Evolutionary conservation across 1,140 invertebrate species (phyloP).

Genomic region (Akabosia matsudoensis): DNA sequence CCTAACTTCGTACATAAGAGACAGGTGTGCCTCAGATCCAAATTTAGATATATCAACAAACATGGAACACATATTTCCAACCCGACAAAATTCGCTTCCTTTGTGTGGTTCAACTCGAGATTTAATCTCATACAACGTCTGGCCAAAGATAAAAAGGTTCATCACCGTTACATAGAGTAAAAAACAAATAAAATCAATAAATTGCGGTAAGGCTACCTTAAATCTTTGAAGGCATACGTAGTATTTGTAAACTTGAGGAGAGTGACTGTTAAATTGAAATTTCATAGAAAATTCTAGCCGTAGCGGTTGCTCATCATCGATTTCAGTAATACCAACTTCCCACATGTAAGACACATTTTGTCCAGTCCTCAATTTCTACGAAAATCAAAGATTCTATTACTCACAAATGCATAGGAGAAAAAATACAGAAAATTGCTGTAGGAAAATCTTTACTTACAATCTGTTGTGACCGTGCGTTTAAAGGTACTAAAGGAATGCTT

Average conservation of each 20-base stretch:
- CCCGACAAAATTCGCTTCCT: conserved; percentile 80
- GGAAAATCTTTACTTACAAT: conserved; percentile 42
- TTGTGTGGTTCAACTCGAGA: conserved; percentile 75
- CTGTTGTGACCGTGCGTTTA: conserved; percentile 58
- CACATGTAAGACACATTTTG: conserved; percentile 77
- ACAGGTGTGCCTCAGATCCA: conserved; percentile 49
- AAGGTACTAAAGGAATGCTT: conserved; percentile 60
- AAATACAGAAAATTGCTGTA: background rate
- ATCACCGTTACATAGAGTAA: background rate
- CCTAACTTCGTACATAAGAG: conserved; percentile 88
- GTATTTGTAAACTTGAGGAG: conserved; percentile 41
- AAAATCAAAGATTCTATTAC: background rate
- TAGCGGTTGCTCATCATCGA: conserved; percentile 56
- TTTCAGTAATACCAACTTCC: conserved; percentile 63
- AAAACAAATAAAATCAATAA: background rate
- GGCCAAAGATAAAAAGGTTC: conserved; percentile 49
- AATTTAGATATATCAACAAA: conserved; percentile 67
- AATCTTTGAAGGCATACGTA: conserved; percentile 42
- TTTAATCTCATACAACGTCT: conserved; percentile 78
- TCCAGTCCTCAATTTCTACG: conserved; percentile 58
- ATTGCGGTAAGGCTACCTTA: conserved; percentile 27
- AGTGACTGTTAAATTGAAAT: conserved; percentile 20
- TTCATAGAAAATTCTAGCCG: conserved; percentile 42
- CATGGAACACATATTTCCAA: conserved; percentile 80
- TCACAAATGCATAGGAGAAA: background rate